Evolutionary conservation across 2,113 vertebrate species (phyloP), one percentile per base, ranked within the genome.

Genomic region (Halcyon senegalensis): DNA sequence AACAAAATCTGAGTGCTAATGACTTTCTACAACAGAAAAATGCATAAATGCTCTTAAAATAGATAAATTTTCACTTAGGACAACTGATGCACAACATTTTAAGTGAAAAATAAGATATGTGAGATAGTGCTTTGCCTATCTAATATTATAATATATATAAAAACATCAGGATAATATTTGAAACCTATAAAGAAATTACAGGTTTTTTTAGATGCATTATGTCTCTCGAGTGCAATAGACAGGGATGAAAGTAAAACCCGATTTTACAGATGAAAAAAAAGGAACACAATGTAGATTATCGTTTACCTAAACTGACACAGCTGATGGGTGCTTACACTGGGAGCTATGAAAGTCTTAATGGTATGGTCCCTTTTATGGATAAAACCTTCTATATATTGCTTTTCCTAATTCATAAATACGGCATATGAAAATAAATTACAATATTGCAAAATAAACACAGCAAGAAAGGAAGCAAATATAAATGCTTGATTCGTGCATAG

Each of bases 361-460:
- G 50, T 85, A 84, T 82, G 48, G 19, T 89, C 48, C 64, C 9
- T 92, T 96, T 67, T 95, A 62, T 62, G 39, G 72, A 66, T 91
- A 96, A 88, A 91, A 95, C 74, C 53, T 88, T 94, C 86, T 95
- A 77, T 79, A 92, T 43, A 94, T 94, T 96, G 68, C 8, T 95
- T 94, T 95, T 94, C 81, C n/a, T 87, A 96, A 94, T 97, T 97
- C 89, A 95, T 95, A 97, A 97, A 94, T 96, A 91, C 86, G 81
- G 59, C 85, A 96, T 87, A 95, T 20, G 46, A 93, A 97, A 98
- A 98, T 97, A 98, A 98, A 97, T 97, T 97, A 89, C 10, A n/a
- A 96, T 82, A 96, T 92, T 92, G 74, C 75, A 95, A 96, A 97
- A 98, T 87, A 98, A 95, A 95, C 94, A 95, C 60, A 93, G 79